Percentiles rank a stretch among this genome's conserved stretches.
phyloP scores from a whole-genome alignment of 2,113 vertebrate species.

The Syrrhaptes paradoxus region DNA sequence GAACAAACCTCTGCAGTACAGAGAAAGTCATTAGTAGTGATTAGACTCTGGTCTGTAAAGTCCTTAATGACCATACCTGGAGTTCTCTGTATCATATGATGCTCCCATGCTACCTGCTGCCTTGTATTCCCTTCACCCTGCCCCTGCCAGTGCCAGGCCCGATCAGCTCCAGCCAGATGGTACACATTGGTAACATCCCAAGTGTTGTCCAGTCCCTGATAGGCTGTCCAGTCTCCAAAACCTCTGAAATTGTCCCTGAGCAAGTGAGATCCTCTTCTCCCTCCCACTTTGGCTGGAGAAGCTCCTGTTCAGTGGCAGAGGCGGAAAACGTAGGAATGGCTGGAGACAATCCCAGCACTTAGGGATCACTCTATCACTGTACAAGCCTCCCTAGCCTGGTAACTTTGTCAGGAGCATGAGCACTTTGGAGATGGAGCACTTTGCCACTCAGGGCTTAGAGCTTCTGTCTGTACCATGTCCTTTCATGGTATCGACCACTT shows the following conservation, averaged over 20 bases:
- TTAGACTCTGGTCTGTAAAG: background rate
- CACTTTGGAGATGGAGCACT: background rate
- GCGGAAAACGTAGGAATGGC: background rate
- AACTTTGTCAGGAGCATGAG: background rate
- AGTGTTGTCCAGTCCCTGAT: background rate
- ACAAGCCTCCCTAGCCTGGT: background rate
- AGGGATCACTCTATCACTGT: background rate
- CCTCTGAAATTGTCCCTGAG: background rate
- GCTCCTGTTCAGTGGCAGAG: background rate
- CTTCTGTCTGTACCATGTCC: background rate
- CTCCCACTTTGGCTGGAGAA: background rate
- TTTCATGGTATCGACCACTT: background rate
- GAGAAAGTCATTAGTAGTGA: background rate
- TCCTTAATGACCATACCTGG: background rate
- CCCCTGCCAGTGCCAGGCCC: background rate
- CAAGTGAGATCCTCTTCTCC: background rate
- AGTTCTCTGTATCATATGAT: background rate
- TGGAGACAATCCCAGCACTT: background rate
- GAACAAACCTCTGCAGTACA: background rate
- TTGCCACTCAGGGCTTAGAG: background rate
- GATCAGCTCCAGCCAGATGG: background rate
- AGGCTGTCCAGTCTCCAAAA: background rate
- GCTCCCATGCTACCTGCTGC: background rate
- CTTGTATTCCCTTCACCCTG: background rate
- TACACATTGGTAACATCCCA: background rate